Percentiles rank a stretch among this genome's conserved stretches.
Evolutionary conservation across 2,797 vertebrate genomes (phyloP).

Genomic region (Agapornis canus): DNA sequence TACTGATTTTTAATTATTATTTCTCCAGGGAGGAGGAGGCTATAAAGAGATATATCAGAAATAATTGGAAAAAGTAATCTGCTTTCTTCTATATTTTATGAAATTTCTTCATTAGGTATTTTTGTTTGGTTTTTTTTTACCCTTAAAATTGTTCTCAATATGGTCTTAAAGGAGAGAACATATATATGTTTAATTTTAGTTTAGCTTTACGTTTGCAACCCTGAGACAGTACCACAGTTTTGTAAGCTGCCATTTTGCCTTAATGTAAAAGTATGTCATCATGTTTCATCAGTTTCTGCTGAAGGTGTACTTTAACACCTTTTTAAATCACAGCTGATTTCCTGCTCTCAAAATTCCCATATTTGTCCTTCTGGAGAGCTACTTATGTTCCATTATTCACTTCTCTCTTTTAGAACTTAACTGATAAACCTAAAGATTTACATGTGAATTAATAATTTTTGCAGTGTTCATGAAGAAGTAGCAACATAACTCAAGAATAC

Average conservation of each 20-base stretch:
- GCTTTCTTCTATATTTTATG: background rate
- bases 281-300: slow-evolving; percentile 11
- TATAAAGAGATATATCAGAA: slow-evolving; percentile 51
- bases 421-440: slow-evolving; percentile 8
- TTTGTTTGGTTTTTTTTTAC: background rate
- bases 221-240: background rate
- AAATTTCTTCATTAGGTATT: background rate
- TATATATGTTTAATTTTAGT: slow-evolving; percentile 30
- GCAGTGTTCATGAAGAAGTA: background rate
- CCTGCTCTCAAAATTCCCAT: background rate
- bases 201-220: background rate
- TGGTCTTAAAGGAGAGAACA: background rate
- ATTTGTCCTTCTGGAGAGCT: background rate
- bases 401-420: background rate
- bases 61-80: slow-evolving; percentile 6
- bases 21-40: background rate
- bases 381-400: background rate
- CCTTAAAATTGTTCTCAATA: background rate
- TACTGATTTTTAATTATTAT: slow-evolving; percentile 21
- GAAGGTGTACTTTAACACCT: background rate
- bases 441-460: background rate
- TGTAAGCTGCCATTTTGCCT: slow-evolving; percentile 6
- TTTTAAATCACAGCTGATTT: slow-evolving; percentile 37
- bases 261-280: background rate
- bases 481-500: slow-evolving; percentile 30